Conservation (phyloP, 1,140 invertebrate genomes). For the Andricus grossulariae region DNA sequence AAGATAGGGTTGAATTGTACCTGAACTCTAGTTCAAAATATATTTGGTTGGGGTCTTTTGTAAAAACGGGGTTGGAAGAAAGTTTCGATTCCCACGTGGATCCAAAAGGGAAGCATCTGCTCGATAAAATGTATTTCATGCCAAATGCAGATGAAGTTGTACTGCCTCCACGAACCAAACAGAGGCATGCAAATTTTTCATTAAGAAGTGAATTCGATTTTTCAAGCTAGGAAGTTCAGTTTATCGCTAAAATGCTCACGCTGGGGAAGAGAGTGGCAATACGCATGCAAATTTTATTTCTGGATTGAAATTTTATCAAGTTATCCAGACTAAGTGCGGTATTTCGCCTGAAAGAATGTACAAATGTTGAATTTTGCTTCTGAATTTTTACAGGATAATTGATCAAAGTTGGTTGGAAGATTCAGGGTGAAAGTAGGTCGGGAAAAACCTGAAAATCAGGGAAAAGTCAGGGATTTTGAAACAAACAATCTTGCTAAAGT, state of each 20-base stretch:
- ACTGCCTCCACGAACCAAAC: slow-evolving; percentile 6
- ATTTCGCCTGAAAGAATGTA: neutral
- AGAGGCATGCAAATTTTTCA: slow-evolving; percentile 29
- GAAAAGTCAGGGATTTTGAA: no score
- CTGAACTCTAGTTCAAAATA: slow-evolving; percentile 16
- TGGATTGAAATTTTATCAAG: slow-evolving; percentile 11
- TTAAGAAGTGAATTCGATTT: slow-evolving; percentile 19
- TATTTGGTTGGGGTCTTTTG: neutral
- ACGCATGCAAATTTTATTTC: slow-evolving; percentile 22
- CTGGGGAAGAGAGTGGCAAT: slow-evolving; percentile 2
- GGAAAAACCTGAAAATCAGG: no score
- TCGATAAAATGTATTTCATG: slow-evolving; percentile 13
- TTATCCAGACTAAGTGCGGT: neutral
- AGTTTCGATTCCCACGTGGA: slow-evolving; percentile 15
- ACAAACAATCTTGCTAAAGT: no score
- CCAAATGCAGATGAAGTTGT: slow-evolving; percentile 29
- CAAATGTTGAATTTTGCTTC: no score
- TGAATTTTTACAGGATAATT: no score
- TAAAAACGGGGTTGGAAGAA: neutral
- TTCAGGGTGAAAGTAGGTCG: no score
- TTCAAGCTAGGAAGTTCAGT: slow-evolving; percentile 8
- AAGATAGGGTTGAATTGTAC: neutral
- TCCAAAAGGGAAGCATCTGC: slow-evolving; percentile 18
- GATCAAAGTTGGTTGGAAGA: no score
- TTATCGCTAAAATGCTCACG: slow-evolving; percentile 1